Evolutionary conservation across 2,797 vertebrate species (phyloP), one percentile per base, ranked within the genome.

Genomic region (Momotus momota): DNA sequence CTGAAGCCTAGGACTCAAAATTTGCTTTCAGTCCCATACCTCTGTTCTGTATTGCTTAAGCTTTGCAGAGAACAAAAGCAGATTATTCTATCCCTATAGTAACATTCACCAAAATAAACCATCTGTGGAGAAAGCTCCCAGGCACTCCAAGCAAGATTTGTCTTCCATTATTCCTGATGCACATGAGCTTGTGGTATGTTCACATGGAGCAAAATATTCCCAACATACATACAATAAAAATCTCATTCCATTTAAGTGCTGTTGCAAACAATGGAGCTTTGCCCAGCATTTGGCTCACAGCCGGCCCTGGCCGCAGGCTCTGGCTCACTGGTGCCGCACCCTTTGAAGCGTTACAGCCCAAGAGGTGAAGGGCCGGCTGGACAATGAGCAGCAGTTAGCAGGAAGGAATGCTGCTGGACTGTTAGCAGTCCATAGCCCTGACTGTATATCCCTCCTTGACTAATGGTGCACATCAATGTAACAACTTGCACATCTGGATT

Each of bases 41-140:
- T 82, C 85, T 75, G 48, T 29, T 84, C 62, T 73, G 73, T 20
- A 54, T 23, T 26, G 35, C 65, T 75, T 45, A n/a, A 78, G 23
- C 20, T 93, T 49, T 90, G 40, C 33, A 55, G 31, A 88, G 80
- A 57, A 90, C 48, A 64, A 90, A 79, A 74, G 29, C 51, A 58
- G 62, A 66, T 71, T 90, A 60, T 81, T 55, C 73, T 60, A 62
- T 25, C 49, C 55, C 87, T 86, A 8, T 18, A 86, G 70, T 8
- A 88, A 79, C 70, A 46, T 57, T 61, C 21, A 65, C 60, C 40
- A 88, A 86, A 91, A 93, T 45, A 95, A 84, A 90, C 51, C 14
- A 60, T 52, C 38, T 18, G 33, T 62, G 88, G 80, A 54, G 89
- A 71, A 91, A 90, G 58, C 51, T 95, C 46, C 77, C 70, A 54